Base-by-base conservation (phyloP, 2,888 invertebrate species). In the Amiota mariae region DNA sequence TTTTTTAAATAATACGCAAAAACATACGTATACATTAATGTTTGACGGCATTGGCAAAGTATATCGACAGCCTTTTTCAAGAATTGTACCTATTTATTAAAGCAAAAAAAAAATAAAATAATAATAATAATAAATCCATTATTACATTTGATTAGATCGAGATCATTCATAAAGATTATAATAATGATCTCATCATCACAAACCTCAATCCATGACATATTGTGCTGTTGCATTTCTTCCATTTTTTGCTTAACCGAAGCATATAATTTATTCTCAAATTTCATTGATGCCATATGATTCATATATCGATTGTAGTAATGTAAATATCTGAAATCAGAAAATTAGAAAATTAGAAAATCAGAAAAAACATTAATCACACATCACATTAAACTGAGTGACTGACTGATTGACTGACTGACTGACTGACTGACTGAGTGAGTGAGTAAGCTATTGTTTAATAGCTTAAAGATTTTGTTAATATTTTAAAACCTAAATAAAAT, bases 181-280 rank as follows among this genome's bases (percentile, higher is more conserved):
- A n/a, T n/a, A n/a, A n/a, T n/a, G n/a, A n/a, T n/a, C n/a, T n/a
- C 3, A 36, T 36, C 15, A n/a, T 12, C 13, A 75, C 81, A 61
- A 82, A 95, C 95, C 93, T 99, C 99, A 87, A 99, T 99, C 99
- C 99, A 99, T 81, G 98, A 98, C 98, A 99, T 98, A 89, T 97
- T 98, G 90, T 98, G 97, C 89, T 98, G 97, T 89, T 99, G 99
- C 98, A 99, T 98, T 91, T 98, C 98, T 90, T 98, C 98, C 98
- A 99, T 99, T 92, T 99, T 99, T 89, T 95, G 95, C 90, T 98
- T 97, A 75, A 98, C 96, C 76, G 96, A 96, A 9, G 97, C 96
- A 91, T 98, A 98, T 74, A 99, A 92, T 92, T 98, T 98, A 91
- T 95, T 95, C 92, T 99, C 99, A 91, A 99, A 97, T 91, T 97